Evolutionary conservation across 2,113 vertebrate species (phyloP).

Genomic region (Prochilodus magdalenae): DNA sequence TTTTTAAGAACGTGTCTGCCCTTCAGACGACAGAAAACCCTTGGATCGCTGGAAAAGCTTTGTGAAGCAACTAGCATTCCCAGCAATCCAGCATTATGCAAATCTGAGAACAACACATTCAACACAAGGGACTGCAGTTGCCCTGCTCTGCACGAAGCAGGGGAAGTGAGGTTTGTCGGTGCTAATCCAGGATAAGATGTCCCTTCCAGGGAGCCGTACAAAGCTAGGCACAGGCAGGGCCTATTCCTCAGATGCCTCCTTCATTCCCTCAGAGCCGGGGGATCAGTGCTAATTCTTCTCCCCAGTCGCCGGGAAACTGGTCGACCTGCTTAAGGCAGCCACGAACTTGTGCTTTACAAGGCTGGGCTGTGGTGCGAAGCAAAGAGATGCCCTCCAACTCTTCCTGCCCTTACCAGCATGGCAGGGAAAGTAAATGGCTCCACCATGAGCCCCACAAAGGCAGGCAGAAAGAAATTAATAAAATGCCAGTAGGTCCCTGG

Average conservation of each 20-base stretch:
- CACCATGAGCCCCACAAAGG: conserved; percentile 4
- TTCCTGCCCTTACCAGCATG: conserved; percentile 15
- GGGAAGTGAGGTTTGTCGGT: conserved; percentile 63
- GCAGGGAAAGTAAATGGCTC: conserved; percentile 4
- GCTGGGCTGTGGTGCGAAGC: background rate
- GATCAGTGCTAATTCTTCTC: conserved; percentile 56
- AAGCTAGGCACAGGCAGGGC: conserved; percentile 31
- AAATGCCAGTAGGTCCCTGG: conserved; percentile 32
- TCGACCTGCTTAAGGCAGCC: conserved; percentile 7
- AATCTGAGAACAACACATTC: conserved; percentile 57
- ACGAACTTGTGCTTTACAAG: conserved; percentile 3
- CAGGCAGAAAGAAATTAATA: conserved; percentile 7
- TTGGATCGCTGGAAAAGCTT: conserved; percentile 32
- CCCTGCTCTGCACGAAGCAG: conserved; percentile 53
- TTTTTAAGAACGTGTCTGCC: conserved; percentile 14
- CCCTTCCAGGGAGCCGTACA: conserved; percentile 61
- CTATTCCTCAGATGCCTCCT: conserved; percentile 38
- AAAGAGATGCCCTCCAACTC: conserved; percentile 20
- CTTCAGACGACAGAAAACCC: conserved; percentile 48
- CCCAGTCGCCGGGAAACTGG: conserved; percentile 37
- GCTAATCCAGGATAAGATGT: conserved; percentile 72
- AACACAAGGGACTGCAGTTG: conserved; percentile 48
- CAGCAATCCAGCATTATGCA: conserved; percentile 58
- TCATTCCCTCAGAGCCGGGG: conserved; percentile 47
- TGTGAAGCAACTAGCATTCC: conserved; percentile 45